Evolutionary conservation across 2,797 vertebrate species (phyloP).

Genomic region (Austrolebias charrua): DNA sequence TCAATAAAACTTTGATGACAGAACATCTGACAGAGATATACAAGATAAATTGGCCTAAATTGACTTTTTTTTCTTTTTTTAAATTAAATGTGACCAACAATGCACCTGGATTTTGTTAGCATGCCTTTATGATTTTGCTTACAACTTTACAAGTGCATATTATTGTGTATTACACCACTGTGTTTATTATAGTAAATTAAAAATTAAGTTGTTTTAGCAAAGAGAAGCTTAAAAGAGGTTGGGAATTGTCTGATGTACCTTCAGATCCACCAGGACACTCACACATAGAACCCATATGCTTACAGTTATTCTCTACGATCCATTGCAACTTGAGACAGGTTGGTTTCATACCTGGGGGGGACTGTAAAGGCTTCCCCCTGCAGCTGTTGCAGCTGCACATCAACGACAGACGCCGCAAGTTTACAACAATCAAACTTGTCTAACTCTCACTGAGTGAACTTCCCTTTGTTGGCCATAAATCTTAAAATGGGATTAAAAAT

Average conservation of each 20-base stretch:
- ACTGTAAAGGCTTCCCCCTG: slow-evolving; percentile 56
- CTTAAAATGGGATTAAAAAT: slow-evolving; percentile 7
- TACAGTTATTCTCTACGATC: slow-evolving; percentile 22
- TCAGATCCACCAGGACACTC: slow-evolving; percentile 23
- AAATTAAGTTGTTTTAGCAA: neutral
- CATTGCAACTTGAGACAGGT: slow-evolving; percentile 50
- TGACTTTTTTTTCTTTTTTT: too few species aligned
- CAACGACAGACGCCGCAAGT: slow-evolving; percentile 33
- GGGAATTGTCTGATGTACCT: neutral
- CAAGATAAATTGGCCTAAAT: too few species aligned
- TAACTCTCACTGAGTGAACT: slow-evolving; percentile 13
- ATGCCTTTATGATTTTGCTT: slow-evolving; percentile 5
- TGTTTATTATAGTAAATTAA: slow-evolving; percentile 11
- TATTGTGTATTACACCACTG: neutral
- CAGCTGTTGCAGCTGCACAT: slow-evolving; percentile 35
- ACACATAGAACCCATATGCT: slow-evolving; percentile 59
- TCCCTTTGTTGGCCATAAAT: slow-evolving; percentile 27
- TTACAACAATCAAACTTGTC: slow-evolving; percentile 27
- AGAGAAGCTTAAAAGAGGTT: neutral
- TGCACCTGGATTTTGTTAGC: neutral
- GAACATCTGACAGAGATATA: too few species aligned
- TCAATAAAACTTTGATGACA: neutral
- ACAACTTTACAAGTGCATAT: neutral
- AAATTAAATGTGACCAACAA: neutral
- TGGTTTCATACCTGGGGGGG: slow-evolving; percentile 51